Conservation (phyloP, 2,113 vertebrate genomes). For the Halichoeres trimaculatus region DNA sequence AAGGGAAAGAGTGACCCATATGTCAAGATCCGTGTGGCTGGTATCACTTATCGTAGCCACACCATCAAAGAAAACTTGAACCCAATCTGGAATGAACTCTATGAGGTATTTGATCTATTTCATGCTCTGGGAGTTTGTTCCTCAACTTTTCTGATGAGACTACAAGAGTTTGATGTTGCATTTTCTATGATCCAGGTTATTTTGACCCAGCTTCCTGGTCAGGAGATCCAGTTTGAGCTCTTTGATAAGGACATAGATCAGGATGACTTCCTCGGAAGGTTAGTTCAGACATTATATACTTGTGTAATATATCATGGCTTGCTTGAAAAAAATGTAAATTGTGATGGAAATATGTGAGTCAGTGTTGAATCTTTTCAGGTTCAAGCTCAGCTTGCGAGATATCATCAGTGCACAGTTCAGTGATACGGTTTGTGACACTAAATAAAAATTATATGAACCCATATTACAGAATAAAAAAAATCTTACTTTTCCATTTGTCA, state of each 20-base stretch:
- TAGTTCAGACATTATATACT: neutral
- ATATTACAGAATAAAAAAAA: neutral
- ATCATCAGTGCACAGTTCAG: conserved; percentile 86
- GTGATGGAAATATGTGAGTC: neutral
- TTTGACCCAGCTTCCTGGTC: conserved; percentile 88
- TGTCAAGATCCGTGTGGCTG: conserved; percentile 87
- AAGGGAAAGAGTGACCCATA: conserved; percentile 95
- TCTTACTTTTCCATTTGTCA: neutral
- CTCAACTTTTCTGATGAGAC: neutral
- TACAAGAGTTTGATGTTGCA: neutral
- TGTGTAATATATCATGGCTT: neutral
- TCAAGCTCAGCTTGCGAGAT: conserved; percentile 85
- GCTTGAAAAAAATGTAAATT: neutral
- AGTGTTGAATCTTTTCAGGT: conserved; percentile 77
- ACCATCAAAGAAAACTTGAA: conserved; percentile 92
- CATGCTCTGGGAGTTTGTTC: neutral
- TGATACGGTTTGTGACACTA: conserved; percentile 84
- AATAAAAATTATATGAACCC: neutral
- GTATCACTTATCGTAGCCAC: conserved; percentile 86
- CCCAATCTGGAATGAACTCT: conserved; percentile 92
- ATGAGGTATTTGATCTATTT: conserved; percentile 82
- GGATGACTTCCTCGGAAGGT: conserved; percentile 94
- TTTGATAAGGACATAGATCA: conserved; percentile 93
- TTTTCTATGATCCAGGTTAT: conserved; percentile 81
- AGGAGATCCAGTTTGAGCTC: conserved; percentile 90